A percentile compares a stretch with the other conserved stretches of the same genome.
Evolutionary conservation across 2,888 invertebrate genomes (phyloP).

Genomic region (Autographa pulchrina): DNA sequence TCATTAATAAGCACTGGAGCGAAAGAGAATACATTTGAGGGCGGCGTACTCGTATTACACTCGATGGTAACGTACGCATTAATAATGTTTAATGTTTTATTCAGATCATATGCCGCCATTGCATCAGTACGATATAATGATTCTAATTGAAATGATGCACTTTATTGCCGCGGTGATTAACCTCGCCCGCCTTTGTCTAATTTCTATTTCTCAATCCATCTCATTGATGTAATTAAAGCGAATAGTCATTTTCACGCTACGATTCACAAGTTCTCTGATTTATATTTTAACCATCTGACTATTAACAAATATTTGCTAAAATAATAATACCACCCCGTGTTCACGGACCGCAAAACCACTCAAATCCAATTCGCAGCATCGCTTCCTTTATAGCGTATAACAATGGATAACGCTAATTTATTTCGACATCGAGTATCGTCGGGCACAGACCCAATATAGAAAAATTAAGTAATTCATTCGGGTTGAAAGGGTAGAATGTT

Average conservation of each 20-base stretch:
- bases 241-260: slow-evolving; percentile 41
- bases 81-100: slow-evolving; percentile 80
- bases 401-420: slow-evolving; percentile 83
- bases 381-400: slow-evolving; percentile 69
- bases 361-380: slow-evolving; percentile 72
- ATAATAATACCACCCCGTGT: slow-evolving; percentile 67
- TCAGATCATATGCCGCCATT: slow-evolving; percentile 70
- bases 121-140: slow-evolving; percentile 53
- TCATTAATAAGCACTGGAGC: slow-evolving; percentile 85
- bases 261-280: slow-evolving; percentile 38
- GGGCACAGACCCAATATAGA: slow-evolving; percentile 79
- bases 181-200: slow-evolving; percentile 48
- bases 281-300: slow-evolving; percentile 38
- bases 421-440: slow-evolving; percentile 79
- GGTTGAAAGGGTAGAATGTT: slow-evolving; percentile 85
- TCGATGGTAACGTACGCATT: slow-evolving; percentile 73
- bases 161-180: slow-evolving; percentile 56
- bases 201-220: slow-evolving; percentile 41
- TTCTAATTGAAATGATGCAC: slow-evolving; percentile 59
- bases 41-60: slow-evolving; percentile 72
- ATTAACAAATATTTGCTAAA: slow-evolving; percentile 69
- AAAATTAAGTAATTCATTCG: slow-evolving; percentile 88
- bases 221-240: slow-evolving; percentile 44
- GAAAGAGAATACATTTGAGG: slow-evolving; percentile 79
- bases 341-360: slow-evolving; percentile 73